These are phyloP conservation scores for Noctua comes DNA, from an alignment of 2,888 invertebrate genomes.

Conservation along the genomic window DNA sequence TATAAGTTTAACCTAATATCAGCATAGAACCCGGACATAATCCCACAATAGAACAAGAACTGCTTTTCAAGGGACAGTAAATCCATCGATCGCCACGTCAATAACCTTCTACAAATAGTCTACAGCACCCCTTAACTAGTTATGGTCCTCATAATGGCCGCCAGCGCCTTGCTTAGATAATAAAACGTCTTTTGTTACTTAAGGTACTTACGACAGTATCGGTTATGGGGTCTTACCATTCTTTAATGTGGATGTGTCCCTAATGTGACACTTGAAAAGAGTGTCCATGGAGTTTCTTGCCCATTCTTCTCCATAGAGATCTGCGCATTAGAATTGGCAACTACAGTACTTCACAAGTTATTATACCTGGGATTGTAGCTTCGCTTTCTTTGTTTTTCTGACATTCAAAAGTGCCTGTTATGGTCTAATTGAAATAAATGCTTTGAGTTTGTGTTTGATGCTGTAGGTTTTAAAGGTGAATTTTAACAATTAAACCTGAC, in stretches of 20 bases:
- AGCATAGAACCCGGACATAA: background rate
- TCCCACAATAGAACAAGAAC: constrained; percentile 17
- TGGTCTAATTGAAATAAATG: no score
- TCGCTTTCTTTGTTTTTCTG: no score
- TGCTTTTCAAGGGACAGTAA: constrained; percentile 28
- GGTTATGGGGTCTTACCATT: constrained; percentile 28
- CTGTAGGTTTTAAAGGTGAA: background rate
- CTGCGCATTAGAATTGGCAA: no score
- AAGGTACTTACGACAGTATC: constrained; percentile 42
- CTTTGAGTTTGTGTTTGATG: background rate
- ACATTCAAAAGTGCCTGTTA: no score
- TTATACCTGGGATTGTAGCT: no score
- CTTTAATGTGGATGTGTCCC: constrained; percentile 29
- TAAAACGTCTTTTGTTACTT: constrained; percentile 72
- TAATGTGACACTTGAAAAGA: constrained; percentile 10
- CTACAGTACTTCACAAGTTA: no score
- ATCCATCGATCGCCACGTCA: constrained; percentile 57
- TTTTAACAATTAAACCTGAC: background rate
- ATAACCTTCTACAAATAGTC: constrained; percentile 59
- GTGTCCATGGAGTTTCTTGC: no score
- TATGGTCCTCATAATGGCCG: constrained; percentile 73
- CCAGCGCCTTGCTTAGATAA: constrained; percentile 75
- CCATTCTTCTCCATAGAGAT: no score
- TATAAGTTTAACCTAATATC: no score
- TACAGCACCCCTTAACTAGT: constrained; percentile 65